Percentiles rank a stretch among this genome's conserved stretches.
These are phyloP conservation scores for Formicarius rufipectus DNA, from an alignment of 2,113 vertebrate genomes.

Conservation along the genomic window DNA sequence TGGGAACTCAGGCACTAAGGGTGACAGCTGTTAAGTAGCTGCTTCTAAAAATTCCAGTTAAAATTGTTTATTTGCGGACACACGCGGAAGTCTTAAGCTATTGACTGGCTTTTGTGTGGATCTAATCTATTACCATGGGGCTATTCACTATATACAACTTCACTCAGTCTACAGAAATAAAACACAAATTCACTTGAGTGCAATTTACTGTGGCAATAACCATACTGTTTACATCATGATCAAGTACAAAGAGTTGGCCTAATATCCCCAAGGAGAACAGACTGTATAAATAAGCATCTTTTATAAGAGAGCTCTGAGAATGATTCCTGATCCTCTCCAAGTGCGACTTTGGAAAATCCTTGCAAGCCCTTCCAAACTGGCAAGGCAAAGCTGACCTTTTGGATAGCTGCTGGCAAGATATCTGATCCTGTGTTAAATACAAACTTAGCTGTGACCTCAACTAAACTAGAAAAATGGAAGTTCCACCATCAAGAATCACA, in stretches of 20 bases:
- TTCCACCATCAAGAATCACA: neutral
- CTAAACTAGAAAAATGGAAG: neutral
- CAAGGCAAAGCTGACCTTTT: neutral
- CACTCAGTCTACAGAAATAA: slow-evolving; percentile 8
- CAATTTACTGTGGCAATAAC: slow-evolving; percentile 34
- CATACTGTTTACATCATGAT: slow-evolving; percentile 18
- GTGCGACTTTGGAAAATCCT: neutral
- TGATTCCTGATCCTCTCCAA: neutral
- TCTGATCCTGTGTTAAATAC: neutral
- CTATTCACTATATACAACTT: neutral
- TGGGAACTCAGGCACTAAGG: neutral
- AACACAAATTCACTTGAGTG: slow-evolving; percentile 18
- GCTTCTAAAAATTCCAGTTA: neutral
- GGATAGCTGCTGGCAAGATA: neutral
- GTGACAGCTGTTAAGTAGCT: neutral
- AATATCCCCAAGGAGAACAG: slow-evolving; percentile 16
- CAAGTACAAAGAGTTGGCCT: slow-evolving; percentile 11
- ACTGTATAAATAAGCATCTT: slow-evolving; percentile 11
- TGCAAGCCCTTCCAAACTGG: neutral
- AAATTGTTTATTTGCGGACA: neutral
- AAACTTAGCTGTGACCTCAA: neutral
- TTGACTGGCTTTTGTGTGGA: neutral
- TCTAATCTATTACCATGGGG: neutral
- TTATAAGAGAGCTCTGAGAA: neutral
- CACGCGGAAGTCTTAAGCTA: neutral